These are phyloP conservation scores for Caenorhabditis sinica DNA, from an alignment of 2,888 invertebrate species.

Conservation along the genomic window DNA sequence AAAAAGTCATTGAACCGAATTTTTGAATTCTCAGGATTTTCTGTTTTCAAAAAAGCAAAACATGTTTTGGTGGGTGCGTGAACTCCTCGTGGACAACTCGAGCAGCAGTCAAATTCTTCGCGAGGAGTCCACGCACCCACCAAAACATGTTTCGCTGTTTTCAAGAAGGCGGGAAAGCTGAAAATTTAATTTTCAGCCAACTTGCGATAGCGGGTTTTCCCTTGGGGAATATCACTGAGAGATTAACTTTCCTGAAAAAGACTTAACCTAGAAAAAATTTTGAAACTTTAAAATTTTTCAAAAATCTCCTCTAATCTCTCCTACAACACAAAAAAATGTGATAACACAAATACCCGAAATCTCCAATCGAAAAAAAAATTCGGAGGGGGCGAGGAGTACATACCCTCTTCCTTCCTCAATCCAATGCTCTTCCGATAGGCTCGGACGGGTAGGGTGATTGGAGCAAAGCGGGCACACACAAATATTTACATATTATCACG, in stretches of 20 bases:
- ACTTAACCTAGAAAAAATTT: neutral
- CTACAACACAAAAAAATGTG: neutral
- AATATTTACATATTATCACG: conserved; percentile 66
- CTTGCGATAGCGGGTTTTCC: too few species aligned
- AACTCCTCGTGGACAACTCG: too few species aligned
- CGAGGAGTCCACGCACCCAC: too few species aligned
- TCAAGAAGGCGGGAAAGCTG: too few species aligned
- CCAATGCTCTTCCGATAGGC: neutral
- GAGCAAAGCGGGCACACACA: conserved; percentile 5
- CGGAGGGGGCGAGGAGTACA: neutral
- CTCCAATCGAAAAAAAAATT: neutral
- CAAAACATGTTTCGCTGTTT: too few species aligned
- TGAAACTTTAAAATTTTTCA: neutral
- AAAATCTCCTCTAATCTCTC: neutral
- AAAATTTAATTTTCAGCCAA: too few species aligned
- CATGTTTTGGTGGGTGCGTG: too few species aligned
- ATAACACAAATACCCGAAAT: neutral
- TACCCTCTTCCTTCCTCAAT: neutral
- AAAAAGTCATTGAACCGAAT: too few species aligned
- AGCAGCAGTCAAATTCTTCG: too few species aligned
- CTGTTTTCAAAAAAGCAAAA: too few species aligned
- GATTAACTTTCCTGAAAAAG: neutral
- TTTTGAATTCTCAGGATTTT: too few species aligned
- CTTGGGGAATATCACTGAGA: too few species aligned
- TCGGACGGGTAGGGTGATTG: neutral